Evolutionary conservation across 2,888 invertebrate species (phyloP), one percentile per base, ranked within the genome.

Genomic region (Pammene aurita): DNA sequence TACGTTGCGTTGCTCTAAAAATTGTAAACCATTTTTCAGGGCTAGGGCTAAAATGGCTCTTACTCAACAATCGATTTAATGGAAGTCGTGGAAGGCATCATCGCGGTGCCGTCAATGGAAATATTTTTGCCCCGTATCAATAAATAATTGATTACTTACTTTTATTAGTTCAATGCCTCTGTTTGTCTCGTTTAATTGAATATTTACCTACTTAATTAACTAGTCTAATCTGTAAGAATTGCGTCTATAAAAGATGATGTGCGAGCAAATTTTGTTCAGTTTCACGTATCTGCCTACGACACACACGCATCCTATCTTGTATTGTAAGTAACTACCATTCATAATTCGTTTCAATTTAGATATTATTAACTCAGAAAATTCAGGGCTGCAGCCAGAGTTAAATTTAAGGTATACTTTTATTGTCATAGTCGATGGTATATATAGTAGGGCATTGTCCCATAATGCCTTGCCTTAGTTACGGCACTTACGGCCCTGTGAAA

Each of bases 111-210:
- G 38, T 64, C 46, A 58, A 58, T 64, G 64, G 58, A 60, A 69
- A 34, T 54, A 54, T 69, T 64, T 58, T 55, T 34, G 35, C 42
- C 56, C 42, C 4, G 38, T 48, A 62, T 41, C 67, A 50, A 56
- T 56, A 56, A 48, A 26, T 38, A 38, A 67, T 67, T 16, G 48
- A 62, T 61, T 69, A 63, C 14, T 61, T 69, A 63, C 14, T 34
- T 34, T 68, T 57, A 69, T 54, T 64, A 64, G 68, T 69, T 58
- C 68, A 64, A 58, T 58, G 68, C 46, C 68, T 58, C 38, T 60
- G 64, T 64, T 63, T 69, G 64, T 64, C 68, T 60, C 35, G 44
- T 69, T 58, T 64, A 64, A 69, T 69, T 69, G 64, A 69, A 64
- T 69, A 60, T 69, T 69, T 69, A 18, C 68, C 13, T 16, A 64